Evolutionary conservation across 2,113 vertebrate genomes (phyloP).

Genomic region (Equus przewalskii): DNA sequence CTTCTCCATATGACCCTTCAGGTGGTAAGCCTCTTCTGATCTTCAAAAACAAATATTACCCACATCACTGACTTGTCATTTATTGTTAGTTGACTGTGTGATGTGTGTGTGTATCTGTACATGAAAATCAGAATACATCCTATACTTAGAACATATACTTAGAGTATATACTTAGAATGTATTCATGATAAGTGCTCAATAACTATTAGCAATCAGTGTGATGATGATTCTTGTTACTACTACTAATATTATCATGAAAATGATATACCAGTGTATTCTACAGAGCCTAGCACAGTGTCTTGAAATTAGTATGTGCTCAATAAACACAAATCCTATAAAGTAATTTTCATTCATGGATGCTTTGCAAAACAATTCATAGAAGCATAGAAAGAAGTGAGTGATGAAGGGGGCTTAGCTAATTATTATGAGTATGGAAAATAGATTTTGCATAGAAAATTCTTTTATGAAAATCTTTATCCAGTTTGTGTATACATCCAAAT

Average conservation of each 20-base stretch:
- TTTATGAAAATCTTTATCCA: constrained; percentile 71
- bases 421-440: constrained; percentile 68
- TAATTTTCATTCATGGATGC: not conserved
- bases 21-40: not conserved
- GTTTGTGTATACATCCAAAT: constrained; percentile 74
- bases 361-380: constrained; percentile 15
- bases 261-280: not conserved
- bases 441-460: constrained; percentile 58
- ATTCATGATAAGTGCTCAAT: not conserved
- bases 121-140: not conserved
- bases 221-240: not conserved
- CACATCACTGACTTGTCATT: not conserved
- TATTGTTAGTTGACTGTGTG: not conserved
- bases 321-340: not conserved
- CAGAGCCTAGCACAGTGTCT: not conserved
- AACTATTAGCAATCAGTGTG: not conserved
- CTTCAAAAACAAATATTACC: not conserved
- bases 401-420: constrained; percentile 35
- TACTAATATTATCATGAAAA: not conserved
- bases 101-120: not conserved
- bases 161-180: too few species aligned
- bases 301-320: constrained; percentile 35
- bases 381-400: not conserved
- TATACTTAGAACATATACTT: not conserved
- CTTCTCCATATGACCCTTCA: not conserved